Evolutionary conservation across 2,888 invertebrate genomes (phyloP), one percentile per base, ranked within the genome.

Genomic region (Allophyes oxyacanthae): DNA sequence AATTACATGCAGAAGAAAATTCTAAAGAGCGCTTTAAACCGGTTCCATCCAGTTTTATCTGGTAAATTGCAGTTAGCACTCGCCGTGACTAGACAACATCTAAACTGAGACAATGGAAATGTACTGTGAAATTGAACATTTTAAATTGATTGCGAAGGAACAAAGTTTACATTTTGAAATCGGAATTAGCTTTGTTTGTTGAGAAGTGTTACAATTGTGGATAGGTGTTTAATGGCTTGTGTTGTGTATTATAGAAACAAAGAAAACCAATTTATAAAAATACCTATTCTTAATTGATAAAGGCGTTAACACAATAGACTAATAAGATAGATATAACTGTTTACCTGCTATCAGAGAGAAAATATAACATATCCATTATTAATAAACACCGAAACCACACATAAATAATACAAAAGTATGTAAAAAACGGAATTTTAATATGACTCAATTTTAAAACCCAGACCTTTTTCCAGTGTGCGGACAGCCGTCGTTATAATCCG

Each of bases 91-190:
- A 57, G 59, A 63, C 69, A 69, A 72, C 62, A 72, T 72, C 66
- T 70, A 75, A 6, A 58, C 56, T 46, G 50, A 72, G 75, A 76
- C 78, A 73, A 72, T 59, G 72, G 77, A 85, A 86, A 86, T 86
- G 85, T 77, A 72, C 77, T 78, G 84, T 81, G 81, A 87, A 86
- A 87, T 86, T 83, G 85, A 58, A 85, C 79, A 78, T 80, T 77
- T 72, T 64, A 63, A 75, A 76, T 63, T 73, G 72, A 63, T 75
- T 59, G 55, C 60, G 51, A 63, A 45, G 36, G 54, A 48, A 36
- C 36, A 58, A 40, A 38, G 37, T 52, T 51, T 42, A 30, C 15
- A 52, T 52, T 56, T 34, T 14, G 28, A 30, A n/a, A 38, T 13
- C 32, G 28, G 40, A 65, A 70, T 74, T 62, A 74, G 52, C 52